A percentile compares a stretch with the other conserved stretches of the same genome.
Conservation (phyloP, 2,113 vertebrate species). For the Mustelus asterias region DNA sequence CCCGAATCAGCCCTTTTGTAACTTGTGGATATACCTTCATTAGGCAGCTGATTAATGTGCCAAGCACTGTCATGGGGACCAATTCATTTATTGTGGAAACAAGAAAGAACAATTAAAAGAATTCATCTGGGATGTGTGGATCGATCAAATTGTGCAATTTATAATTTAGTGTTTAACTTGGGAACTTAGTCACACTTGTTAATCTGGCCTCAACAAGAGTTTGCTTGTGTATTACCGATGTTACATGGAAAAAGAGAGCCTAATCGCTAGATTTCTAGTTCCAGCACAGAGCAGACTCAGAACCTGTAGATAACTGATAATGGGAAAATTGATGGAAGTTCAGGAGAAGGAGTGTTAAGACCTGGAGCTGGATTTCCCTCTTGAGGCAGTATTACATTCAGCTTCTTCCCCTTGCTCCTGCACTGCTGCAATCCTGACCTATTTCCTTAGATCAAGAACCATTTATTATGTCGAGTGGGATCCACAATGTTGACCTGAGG, state of each 20-base stretch:
- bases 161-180: neutral
- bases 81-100: slow-evolving; percentile 3
- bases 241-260: neutral
- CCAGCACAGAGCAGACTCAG: neutral
- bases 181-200: neutral
- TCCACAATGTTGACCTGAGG: neutral
- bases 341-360: neutral
- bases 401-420: neutral
- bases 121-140: neutral
- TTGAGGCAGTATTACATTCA: neutral
- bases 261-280: neutral
- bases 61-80: neutral
- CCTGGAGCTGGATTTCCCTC: neutral
- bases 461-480: neutral
- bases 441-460: neutral
- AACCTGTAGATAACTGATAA: neutral
- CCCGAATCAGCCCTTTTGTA: neutral
- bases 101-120: neutral
- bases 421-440: neutral
- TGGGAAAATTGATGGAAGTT: neutral
- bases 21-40: neutral
- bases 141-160: slow-evolving; percentile 1
- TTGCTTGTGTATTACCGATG: neutral
- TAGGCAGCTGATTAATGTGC: neutral
- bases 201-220: neutral